Evolutionary conservation across 2,888 invertebrate genomes (phyloP).

Genomic region (Steromphala cineraria): DNA sequence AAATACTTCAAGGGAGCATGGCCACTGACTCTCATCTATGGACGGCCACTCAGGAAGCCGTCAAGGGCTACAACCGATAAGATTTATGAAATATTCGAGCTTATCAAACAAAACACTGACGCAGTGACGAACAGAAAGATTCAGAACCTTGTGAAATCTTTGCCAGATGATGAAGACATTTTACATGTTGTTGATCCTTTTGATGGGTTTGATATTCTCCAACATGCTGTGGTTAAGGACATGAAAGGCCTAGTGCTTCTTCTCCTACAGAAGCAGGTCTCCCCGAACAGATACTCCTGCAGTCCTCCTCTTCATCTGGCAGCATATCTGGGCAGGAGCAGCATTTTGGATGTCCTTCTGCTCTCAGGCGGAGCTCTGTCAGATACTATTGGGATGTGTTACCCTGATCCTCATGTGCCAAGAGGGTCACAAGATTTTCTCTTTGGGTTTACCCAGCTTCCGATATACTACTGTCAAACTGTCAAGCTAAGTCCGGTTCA

Average conservation of each 20-base stretch:
- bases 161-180: slow-evolving; percentile 59
- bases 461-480: slow-evolving; percentile 69
- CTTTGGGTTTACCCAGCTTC: slow-evolving; percentile 65
- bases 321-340: slow-evolving; percentile 83
- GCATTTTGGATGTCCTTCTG: slow-evolving; percentile 82
- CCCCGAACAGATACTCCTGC: slow-evolving; percentile 84
- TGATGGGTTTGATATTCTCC: slow-evolving; percentile 84
- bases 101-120: slow-evolving; percentile 39
- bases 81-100: slow-evolving; percentile 42
- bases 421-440: slow-evolving; percentile 45
- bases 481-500: slow-evolving; percentile 62
- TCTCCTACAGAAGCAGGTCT: slow-evolving; percentile 77
- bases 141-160: slow-evolving; percentile 32
- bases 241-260: slow-evolving; percentile 80
- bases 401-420: slow-evolving; percentile 82
- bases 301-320: slow-evolving; percentile 86
- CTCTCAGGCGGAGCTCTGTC: slow-evolving; percentile 84
- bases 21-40: slow-evolving; percentile 53
- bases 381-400: slow-evolving; percentile 83
- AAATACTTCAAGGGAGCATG: slow-evolving; percentile 52
- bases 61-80: slow-evolving; percentile 42
- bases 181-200: slow-evolving; percentile 77
- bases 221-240: slow-evolving; percentile 85
- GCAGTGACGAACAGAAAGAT: slow-evolving; percentile 25
- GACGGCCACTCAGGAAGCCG: slow-evolving; percentile 37